These are phyloP conservation scores for Lerema accius DNA, from an alignment of 1,140 invertebrate species.

Conservation along the genomic window DNA sequence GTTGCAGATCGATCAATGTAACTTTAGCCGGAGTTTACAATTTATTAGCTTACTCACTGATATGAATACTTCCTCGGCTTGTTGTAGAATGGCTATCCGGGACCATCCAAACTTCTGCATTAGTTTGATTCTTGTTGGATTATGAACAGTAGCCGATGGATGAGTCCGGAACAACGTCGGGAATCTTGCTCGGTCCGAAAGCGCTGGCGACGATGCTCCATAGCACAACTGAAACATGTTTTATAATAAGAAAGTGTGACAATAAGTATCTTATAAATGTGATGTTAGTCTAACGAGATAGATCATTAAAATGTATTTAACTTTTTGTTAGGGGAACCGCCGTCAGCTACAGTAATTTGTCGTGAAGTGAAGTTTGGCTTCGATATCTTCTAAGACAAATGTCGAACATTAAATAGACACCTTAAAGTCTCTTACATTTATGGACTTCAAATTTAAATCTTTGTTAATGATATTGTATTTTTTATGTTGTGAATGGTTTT, in stretches of 20 bases:
- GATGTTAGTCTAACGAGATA: background rate
- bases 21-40: too few species aligned
- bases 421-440: too few species aligned
- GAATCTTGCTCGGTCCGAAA: conserved; percentile 98
- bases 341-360: background rate
- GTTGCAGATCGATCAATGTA: too few species aligned
- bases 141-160: conserved; percentile 99
- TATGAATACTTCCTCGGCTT: conserved; percentile 99
- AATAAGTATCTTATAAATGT: background rate
- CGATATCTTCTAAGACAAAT: background rate
- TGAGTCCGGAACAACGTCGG: conserved; percentile 99
- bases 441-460: too few species aligned
- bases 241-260: conserved; percentile 17
- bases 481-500: background rate
- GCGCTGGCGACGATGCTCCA: conserved; percentile 97
- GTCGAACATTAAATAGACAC: too few species aligned
- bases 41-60: conserved; percentile 95
- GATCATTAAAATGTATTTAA: conserved; percentile 3
- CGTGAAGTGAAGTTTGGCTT: background rate
- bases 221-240: conserved; percentile 92
- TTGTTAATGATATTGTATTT: too few species aligned
- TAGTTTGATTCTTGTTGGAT: conserved; percentile 98
- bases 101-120: conserved; percentile 99
- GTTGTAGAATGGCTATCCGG: conserved; percentile 97
- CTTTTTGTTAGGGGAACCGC: background rate